phyloP scores from a whole-genome alignment of 2,888 invertebrate species.

The Archaeoteleia sp. region DNA sequence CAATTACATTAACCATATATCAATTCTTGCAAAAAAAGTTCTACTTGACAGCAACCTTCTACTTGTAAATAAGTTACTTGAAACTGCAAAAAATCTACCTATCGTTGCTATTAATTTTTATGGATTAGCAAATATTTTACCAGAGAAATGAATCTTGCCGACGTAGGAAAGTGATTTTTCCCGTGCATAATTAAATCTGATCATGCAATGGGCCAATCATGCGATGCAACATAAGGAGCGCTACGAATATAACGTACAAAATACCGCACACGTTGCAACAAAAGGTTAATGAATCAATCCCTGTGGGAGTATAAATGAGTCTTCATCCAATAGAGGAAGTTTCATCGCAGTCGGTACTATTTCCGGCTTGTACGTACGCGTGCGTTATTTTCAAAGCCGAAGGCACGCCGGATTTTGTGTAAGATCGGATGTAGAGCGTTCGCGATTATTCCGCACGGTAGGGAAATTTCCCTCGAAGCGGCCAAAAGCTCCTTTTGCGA shows the following conservation, averaged over 20 bases:
- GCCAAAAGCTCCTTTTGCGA: constrained; percentile 28
- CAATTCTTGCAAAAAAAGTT: no score
- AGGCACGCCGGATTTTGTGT: constrained; percentile 12
- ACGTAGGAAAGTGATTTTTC: neutral
- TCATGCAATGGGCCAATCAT: no score
- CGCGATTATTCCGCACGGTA: constrained; percentile 41
- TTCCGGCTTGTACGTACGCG: constrained; percentile 15
- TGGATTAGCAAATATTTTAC: no score
- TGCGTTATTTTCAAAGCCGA: constrained; percentile 20
- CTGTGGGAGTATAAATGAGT: constrained; percentile 19
- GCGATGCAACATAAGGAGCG: no score
- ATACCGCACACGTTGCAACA: constrained; percentile 10
- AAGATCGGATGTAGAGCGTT: constrained; percentile 37
- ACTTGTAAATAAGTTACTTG: no score
- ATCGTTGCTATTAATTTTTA: no score
- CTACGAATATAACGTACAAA: constrained; percentile 12
- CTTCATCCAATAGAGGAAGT: constrained; percentile 26
- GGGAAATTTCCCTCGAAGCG: constrained; percentile 30
- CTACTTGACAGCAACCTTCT: no score
- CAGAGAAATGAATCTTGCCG: no score
- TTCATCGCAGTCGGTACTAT: constrained; percentile 20
- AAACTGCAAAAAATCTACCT: no score
- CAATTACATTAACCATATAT: no score
- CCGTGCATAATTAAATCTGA: neutral
- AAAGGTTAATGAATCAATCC: constrained; percentile 30